Base-by-base conservation (phyloP, 2,888 invertebrate species). In the Coleophora flavipennella region DNA sequence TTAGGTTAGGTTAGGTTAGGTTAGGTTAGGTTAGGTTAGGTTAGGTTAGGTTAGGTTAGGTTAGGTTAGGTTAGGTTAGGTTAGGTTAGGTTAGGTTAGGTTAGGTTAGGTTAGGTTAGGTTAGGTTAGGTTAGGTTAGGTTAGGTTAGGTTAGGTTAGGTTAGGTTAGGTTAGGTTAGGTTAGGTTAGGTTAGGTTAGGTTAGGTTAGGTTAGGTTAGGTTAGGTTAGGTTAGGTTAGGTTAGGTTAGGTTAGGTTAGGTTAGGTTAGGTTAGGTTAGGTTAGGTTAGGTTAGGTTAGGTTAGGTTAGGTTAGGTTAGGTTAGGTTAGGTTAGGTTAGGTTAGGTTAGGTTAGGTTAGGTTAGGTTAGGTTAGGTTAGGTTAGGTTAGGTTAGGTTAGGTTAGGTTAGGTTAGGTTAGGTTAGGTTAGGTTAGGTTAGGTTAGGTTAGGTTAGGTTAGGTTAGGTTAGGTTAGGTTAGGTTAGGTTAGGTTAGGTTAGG, bases 231-330 rank as follows among this genome's bases (percentile, higher is more conserved):
- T 35, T 37, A 37, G 34, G 39, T 39, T 41, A 49, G 48, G 39
- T 40, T 41, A 44, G 53, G 53, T 41, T 48, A 50, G 50, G 48
- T 50, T 50, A 50, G 50, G 50, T 50, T 50, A 50, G 50, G 50
- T 50, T 50, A 50, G 48, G 48, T 50, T 50, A 46, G n/a, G 48
- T 46, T 46, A 45, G 43, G 45, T 46, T 45, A 48, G 45, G 48
- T 46, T 46, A 44, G 40, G 45, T 45, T 45, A 45, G 45, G 45
- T 45, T 45, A 45, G 45, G 45, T 45, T 45, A 45, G 45, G 45
- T 42, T 45, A 42, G 42, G 45, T 44, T 44, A 44, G 44, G 44
- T 44, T 44, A 44, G 44, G 43, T 43, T 43, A 43, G 43, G 43
- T 44, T 44, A 44, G 44, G 44, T 44, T 44, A 44, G 44, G 44